Base-by-base conservation (phyloP, 2,113 vertebrate species). In the Tragelaphus imberbis region DNA sequence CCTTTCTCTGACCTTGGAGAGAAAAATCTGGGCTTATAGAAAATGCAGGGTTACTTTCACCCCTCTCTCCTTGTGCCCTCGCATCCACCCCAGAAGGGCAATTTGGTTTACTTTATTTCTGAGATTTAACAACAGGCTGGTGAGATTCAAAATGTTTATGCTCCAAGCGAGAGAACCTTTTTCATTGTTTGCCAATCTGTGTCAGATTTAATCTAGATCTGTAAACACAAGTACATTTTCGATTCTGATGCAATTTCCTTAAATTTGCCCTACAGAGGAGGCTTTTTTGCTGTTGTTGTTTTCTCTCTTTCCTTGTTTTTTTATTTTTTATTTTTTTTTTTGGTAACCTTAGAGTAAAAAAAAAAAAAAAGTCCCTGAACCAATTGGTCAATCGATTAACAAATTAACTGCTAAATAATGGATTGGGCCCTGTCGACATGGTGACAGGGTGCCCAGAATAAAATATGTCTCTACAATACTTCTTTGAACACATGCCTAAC, bases 341-440 rank as follows among this genome's bases (percentile, higher is more conserved):
- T 59, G 36, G 91, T 98, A 98, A 98, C 98, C 89, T 81, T 63
- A 82, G 71, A 98, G 87, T 97, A 97, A 98, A 98, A 79, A 17
- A 77, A 77, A 71, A 81, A 81, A 33, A 84, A 55, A 98, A 98
- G 96, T 94, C 51, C 88, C 93, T 97, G 97, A 98, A 98, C 98
- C 98, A 98, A 98, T 98, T 88, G 88, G 98, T 98, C 97, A 99
- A 98, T 98, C 84, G 63, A 99, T 99, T 98, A 99, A 98, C 98
- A 98, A 98, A 99, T 99, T 98, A 98, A 98, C 96, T 99, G 88
- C 97, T 98, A 98, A 98, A 98, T 98, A 99, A 99, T 98, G 92
- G 93, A 99, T 98, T 91, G 90, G 80, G 81, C 84, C 92, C 53
- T 1, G 98, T 98, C 93, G 53, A 98, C 97, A 98, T 71, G 55